These are phyloP conservation scores for Hirudo medicinalis DNA, from an alignment of 1,140 invertebrate species.

Conservation along the genomic window DNA sequence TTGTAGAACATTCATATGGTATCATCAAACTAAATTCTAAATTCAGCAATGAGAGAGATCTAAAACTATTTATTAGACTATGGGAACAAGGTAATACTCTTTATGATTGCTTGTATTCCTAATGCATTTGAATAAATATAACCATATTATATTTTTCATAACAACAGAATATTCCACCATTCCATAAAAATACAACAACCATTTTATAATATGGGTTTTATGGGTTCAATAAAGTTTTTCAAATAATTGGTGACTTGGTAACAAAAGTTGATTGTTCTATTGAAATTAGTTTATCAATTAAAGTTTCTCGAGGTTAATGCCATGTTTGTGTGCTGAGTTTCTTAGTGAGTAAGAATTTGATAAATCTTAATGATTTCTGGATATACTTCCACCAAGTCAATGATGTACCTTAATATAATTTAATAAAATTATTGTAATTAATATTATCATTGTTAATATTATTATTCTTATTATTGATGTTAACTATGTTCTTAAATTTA, in stretches of 20 bases:
- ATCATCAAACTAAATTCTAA: conserved; percentile 9
- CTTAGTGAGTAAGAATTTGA: background rate
- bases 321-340: background rate
- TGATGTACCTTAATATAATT: no score
- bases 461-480: no score
- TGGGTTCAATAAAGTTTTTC: background rate
- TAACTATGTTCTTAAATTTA: no score
- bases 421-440: no score
- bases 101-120: background rate
- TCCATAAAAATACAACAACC: background rate
- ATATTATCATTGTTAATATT: no score
- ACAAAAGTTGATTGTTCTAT: background rate
- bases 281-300: background rate
- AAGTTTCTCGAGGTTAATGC: background rate
- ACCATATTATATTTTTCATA: background rate
- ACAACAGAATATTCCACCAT: no score
- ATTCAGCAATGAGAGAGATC: conserved; percentile 1
- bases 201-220: background rate
- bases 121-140: conserved; percentile 2
- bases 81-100: conserved; percentile 1
- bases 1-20: background rate
- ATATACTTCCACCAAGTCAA: background rate
- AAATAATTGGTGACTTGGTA: no score
- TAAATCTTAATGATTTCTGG: background rate
- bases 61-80: conserved; percentile 1